These are phyloP conservation scores for Macropis europaea DNA, from an alignment of 2,888 invertebrate genomes.

Conservation along the genomic window DNA sequence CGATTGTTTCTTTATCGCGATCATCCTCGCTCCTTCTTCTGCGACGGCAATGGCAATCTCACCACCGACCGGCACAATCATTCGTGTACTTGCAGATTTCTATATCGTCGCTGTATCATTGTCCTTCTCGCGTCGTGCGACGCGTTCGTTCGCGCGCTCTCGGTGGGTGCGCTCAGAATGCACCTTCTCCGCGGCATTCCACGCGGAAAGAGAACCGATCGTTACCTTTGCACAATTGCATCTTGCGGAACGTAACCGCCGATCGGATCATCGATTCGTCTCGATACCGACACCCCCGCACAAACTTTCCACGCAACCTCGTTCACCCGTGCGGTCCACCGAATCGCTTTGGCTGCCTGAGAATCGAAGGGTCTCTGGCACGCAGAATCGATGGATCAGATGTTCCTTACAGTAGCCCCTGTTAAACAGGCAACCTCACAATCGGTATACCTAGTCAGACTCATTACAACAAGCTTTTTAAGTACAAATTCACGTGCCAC, in stretches of 20 bases:
- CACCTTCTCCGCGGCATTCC: slow-evolving; percentile 72
- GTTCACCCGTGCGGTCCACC: no score
- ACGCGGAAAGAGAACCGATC: slow-evolving; percentile 69
- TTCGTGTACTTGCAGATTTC: slow-evolving; percentile 38
- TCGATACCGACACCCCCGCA: slow-evolving; percentile 54
- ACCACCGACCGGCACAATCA: slow-evolving; percentile 55
- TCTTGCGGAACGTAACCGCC: slow-evolving; percentile 62
- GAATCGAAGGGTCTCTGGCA: no score
- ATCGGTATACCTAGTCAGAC: no score
- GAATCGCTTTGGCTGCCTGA: no score
- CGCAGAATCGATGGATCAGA: no score
- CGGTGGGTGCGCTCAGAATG: slow-evolving; percentile 73
- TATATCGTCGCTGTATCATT: slow-evolving; percentile 49
- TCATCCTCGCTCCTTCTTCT: slow-evolving; percentile 69
- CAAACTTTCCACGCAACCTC: slow-evolving; percentile 8
- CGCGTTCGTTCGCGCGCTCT: slow-evolving; percentile 49
- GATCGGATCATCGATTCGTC: slow-evolving; percentile 61
- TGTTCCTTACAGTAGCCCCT: no score
- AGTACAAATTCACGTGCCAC: no score
- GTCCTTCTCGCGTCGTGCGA: slow-evolving; percentile 58
- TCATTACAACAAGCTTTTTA: no score
- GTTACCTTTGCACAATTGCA: slow-evolving; percentile 73
- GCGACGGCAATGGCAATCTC: slow-evolving; percentile 61
- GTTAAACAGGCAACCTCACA: no score
- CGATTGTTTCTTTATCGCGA: slow-evolving; percentile 78